A percentile compares a stretch with the other conserved stretches of the same genome.
These are phyloP conservation scores for Helicoverpa zea DNA, from an alignment of 1,140 invertebrate species.

Conservation along the genomic window DNA sequence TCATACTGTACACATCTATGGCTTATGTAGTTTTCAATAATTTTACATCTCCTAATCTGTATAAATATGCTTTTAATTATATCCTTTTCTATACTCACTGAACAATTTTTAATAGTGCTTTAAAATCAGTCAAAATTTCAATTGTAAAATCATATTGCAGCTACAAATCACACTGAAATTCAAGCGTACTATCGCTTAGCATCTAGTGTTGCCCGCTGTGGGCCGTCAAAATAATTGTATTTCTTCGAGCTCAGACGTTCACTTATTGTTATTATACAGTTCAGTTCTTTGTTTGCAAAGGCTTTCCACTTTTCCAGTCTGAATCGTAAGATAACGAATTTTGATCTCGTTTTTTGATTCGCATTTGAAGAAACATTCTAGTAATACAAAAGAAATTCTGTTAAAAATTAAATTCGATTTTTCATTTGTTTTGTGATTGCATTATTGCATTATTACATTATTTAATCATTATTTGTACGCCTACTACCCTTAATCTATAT, in stretches of 20 bases:
- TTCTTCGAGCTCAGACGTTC: constrained; percentile 28
- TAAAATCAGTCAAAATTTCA: background rate
- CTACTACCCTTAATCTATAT: no score
- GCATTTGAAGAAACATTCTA: background rate
- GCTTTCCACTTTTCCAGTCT: constrained; percentile 10
- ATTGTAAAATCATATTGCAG: background rate
- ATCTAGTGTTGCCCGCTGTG: constrained; percentile 16
- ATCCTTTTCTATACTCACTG: no score
- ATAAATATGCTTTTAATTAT: background rate
- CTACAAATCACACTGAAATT: constrained; percentile 1
- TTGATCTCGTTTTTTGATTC: constrained; percentile 12
- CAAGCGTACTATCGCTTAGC: background rate
- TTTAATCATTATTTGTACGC: no score
- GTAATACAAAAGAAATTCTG: constrained; percentile 3
- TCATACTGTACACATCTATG: no score
- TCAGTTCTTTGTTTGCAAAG: constrained; percentile 17
- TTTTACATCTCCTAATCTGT: background rate
- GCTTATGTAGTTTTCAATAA: no score
- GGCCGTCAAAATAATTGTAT: constrained; percentile 20
- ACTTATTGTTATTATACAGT: constrained; percentile 30
- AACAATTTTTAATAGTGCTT: background rate
- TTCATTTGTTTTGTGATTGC: background rate
- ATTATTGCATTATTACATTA: no score
- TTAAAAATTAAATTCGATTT: background rate
- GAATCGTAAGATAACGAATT: constrained; percentile 26